Base-by-base conservation (phyloP, 2,113 vertebrate species). In the Suncus etruscus region DNA sequence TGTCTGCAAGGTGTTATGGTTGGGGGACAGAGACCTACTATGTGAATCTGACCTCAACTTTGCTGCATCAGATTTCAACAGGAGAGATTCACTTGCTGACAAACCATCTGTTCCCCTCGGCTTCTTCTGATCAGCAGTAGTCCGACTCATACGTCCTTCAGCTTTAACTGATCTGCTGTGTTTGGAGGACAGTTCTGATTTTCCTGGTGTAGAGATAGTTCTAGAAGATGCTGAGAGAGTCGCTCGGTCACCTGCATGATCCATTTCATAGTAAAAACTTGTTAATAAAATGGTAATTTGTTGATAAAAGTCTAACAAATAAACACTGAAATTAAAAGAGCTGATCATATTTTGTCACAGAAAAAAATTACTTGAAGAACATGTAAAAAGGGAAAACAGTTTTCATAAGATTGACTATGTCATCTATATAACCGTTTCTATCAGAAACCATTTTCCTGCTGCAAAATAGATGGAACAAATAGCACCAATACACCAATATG, bases 1-100 rank as follows among this genome's bases (percentile, higher is more conserved):
- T 8, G 99, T 99, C 95, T 99, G 99, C 73, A 99, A 93, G 73
- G 99, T 99, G 96, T 99, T 99, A 96, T 99, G 99, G 96, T 99
- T 99, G 72, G 99, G 99, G 0, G 99, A 99, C 96, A 99, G 97
- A 11, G 99, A 99, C 91, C 99, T 98, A 93, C 99, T 99, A 82
- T 99, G 99, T 6, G 99, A 99, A 97, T 99, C 99, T 16, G 99
- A 99, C 72, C 99, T 97, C 96, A 99, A 82, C 95, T 99, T 99
- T 80, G 98, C 99, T 0, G 99, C 97, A 50, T 99, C 99, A 0
- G 99, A 99, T 94, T 99, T 98, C 91, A 99, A 97, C 93, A 99
- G 97, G 45, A 99, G 98, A 48, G 99, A 98, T 91, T 99, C 99
- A 11, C 98, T 99, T 83, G 99, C 99, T 18, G 99, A 99, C 29